These are phyloP conservation scores for Rhinopomastus cyanomelas DNA, from an alignment of 2,113 vertebrate species.

Conservation along the genomic window DNA sequence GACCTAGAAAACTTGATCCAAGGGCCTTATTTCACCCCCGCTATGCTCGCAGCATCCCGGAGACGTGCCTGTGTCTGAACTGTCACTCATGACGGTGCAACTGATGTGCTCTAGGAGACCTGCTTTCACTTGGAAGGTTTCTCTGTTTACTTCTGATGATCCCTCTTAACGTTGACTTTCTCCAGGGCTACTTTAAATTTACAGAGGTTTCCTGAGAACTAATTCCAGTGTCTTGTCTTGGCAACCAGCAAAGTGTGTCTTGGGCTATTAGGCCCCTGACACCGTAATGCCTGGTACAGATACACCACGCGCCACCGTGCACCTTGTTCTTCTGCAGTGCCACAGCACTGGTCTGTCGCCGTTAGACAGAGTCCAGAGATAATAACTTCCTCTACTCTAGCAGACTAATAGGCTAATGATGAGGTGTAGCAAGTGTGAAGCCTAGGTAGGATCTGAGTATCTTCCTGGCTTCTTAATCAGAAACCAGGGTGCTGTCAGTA, in stretches of 20 bases:
- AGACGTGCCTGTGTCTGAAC: background rate
- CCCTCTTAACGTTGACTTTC: background rate
- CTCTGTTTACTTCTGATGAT: background rate
- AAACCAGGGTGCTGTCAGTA: background rate
- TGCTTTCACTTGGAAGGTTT: background rate
- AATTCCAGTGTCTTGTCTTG: background rate
- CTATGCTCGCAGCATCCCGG: background rate
- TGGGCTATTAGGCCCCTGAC: background rate
- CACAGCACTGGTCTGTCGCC: background rate
- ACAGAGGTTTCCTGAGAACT: background rate
- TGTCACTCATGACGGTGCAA: background rate
- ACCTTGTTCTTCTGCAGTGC: background rate
- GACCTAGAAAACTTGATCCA: background rate
- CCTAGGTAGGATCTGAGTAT: background rate
- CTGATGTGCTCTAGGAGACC: background rate
- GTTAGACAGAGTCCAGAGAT: background rate
- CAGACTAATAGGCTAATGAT: background rate
- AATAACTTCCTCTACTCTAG: background rate
- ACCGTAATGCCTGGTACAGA: rapidly evolving
- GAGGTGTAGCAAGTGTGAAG: background rate
- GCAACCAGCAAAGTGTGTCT: background rate
- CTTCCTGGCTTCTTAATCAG: background rate
- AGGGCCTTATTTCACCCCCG: background rate
- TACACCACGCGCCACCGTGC: background rate
- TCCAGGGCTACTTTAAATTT: background rate